Percentiles rank a stretch among this genome's conserved stretches.
Evolutionary conservation across 2,888 invertebrate genomes (phyloP).

Genomic region (Ectemnius lituratus): DNA sequence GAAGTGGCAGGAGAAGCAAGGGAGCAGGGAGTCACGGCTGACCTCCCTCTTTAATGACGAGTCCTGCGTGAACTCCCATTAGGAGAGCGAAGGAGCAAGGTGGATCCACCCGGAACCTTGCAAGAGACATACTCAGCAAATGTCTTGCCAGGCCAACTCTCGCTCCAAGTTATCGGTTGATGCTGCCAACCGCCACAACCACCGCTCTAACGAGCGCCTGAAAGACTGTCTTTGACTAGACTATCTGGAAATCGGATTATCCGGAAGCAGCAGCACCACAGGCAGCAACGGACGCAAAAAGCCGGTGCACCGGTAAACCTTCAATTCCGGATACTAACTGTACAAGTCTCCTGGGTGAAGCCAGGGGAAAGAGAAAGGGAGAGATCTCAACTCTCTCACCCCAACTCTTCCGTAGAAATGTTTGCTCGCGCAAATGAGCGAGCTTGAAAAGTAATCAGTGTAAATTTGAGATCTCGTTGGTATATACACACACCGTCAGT

Average conservation of each 20-base stretch:
- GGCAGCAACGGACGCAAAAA: constrained; percentile 1
- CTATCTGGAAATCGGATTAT: neutral
- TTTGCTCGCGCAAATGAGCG: neutral
- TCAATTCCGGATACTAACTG: constrained; percentile 49
- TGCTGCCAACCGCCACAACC: too few species aligned
- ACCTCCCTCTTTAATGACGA: constrained; percentile 70
- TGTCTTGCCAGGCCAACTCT: too few species aligned
- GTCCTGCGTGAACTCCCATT: constrained; percentile 48
- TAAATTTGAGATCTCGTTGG: neutral
- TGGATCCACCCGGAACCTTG: constrained; percentile 34
- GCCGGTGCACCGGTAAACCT: constrained; percentile 38
- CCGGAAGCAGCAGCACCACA: neutral
- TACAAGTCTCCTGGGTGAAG: constrained; percentile 14
- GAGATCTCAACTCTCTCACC: constrained; percentile 10
- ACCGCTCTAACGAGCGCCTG: neutral
- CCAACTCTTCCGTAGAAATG: neutral
- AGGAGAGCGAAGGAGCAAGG: constrained; percentile 45
- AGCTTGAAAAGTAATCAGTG: constrained; percentile 1
- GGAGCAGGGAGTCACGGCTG: constrained; percentile 69
- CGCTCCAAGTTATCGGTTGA: too few species aligned
- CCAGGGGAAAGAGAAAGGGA: neutral
- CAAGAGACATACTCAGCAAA: too few species aligned
- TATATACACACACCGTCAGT: neutral
- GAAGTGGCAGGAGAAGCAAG: constrained; percentile 55
- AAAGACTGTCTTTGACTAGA: constrained; percentile 1